Percentiles rank a stretch among this genome's conserved stretches.
phyloP scores from a whole-genome alignment of 2,113 vertebrate species.

The Neoarius graeffei region DNA sequence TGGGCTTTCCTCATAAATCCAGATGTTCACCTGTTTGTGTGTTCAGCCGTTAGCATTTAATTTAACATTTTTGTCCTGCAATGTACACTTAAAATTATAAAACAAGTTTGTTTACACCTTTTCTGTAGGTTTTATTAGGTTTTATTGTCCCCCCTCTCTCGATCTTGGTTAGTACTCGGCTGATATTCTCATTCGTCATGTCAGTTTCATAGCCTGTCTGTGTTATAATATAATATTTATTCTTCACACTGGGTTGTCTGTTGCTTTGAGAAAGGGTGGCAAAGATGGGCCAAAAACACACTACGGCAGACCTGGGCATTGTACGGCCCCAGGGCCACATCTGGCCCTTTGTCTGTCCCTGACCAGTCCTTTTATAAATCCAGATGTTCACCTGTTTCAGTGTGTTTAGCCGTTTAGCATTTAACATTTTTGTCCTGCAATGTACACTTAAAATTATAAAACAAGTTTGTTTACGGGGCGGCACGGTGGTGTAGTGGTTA shows the following conservation, averaged over 20 bases:
- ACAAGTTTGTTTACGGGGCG: neutral
- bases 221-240: too few relatives aligned
- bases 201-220: neutral
- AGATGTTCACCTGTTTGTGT: conserved; percentile 5
- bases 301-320: neutral
- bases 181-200: neutral
- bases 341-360: too few relatives aligned
- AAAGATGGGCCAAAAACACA: neutral
- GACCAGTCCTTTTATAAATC: too few relatives aligned
- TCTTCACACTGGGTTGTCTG: neutral
- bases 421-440: neutral
- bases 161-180: neutral
- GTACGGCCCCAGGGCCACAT: too few relatives aligned
- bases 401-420: neutral
- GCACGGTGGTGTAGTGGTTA: too few relatives aligned
- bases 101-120: neutral
- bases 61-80: neutral
- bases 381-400: conserved; percentile 11
- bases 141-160: neutral
- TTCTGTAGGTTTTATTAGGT: neutral
- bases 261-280: neutral
- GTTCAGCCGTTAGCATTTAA: neutral
- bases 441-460: neutral
- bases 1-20: conserved; percentile 29
- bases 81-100: neutral